A percentile compares a stretch with the other conserved stretches of the same genome.
phyloP scores from a whole-genome alignment of 2,888 invertebrate genomes.

The Hoplodrina blanda region DNA sequence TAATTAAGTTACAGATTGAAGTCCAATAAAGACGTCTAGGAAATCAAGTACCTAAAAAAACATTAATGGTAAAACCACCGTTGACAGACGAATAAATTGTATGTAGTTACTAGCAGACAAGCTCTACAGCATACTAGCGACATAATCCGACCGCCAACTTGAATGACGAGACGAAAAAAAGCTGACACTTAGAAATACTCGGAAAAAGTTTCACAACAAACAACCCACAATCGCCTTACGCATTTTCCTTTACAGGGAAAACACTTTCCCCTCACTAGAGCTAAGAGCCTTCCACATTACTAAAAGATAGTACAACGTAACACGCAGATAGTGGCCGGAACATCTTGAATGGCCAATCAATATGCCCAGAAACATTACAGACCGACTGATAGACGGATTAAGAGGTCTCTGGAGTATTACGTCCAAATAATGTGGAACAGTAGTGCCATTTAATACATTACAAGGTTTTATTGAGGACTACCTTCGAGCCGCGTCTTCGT shows the following conservation, averaged over 20 bases:
- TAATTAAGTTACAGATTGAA: too few species aligned
- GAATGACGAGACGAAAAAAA: neutral
- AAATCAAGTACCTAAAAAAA: too few species aligned
- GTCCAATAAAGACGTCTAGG: too few species aligned
- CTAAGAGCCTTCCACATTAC: neutral
- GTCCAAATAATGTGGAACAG: neutral
- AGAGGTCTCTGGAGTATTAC: conserved; percentile 39
- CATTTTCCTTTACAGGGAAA: neutral
- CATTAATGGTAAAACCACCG: neutral
- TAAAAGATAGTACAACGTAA: conserved; percentile 11
- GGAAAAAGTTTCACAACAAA: neutral
- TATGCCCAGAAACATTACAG: conserved; percentile 47
- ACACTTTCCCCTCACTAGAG: neutral
- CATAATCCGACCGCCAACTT: neutral
- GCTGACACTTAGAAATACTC: neutral
- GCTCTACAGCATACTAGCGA: neutral
- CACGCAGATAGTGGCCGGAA: conserved; percentile 12
- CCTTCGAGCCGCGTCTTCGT: neutral
- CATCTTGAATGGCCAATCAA: conserved; percentile 59
- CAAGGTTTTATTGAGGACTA: neutral
- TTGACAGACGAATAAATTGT: neutral
- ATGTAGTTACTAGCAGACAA: neutral
- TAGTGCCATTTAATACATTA: conserved; percentile 17
- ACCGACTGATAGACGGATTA: conserved; percentile 54
- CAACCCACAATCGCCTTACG: neutral